These are phyloP conservation scores for Calameuta filiformis DNA, from an alignment of 2,888 invertebrate genomes.

Conservation along the genomic window DNA sequence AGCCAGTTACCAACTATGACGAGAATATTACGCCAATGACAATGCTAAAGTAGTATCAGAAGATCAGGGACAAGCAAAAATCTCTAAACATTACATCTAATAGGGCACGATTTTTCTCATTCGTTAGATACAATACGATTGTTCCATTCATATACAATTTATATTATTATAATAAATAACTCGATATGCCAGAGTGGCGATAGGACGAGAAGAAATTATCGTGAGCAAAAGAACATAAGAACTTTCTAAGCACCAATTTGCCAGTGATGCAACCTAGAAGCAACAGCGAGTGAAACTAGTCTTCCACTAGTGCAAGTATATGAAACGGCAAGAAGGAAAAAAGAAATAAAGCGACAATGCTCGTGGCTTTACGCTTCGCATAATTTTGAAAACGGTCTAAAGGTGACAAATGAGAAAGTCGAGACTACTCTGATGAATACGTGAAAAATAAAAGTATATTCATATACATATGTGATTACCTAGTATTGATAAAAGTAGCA, in stretches of 20 bases:
- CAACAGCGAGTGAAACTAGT: constrained; percentile 54
- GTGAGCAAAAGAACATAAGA: constrained; percentile 35
- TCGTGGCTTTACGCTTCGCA: background rate
- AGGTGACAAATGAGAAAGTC: background rate
- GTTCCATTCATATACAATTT: background rate
- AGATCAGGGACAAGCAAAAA: background rate
- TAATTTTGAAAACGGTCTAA: background rate
- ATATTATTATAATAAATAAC: constrained; percentile 4
- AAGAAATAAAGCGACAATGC: background rate
- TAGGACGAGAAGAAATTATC: constrained; percentile 43
- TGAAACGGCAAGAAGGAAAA: constrained; percentile 12
- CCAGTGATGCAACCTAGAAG: constrained; percentile 46
- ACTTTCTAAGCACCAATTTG: constrained; percentile 60
- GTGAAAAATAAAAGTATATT: background rate
- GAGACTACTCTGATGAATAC: background rate
- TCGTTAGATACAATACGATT: background rate
- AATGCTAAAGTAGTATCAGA: background rate
- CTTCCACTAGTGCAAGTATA: constrained; percentile 32
- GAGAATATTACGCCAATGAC: background rate
- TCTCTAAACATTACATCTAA: background rate
- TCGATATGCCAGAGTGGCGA: constrained; percentile 44
- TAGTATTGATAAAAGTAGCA: constrained; percentile 70
- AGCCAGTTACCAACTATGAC: background rate
- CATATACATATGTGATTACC: constrained; percentile 46
- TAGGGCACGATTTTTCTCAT: background rate